Evolutionary conservation across 2,797 vertebrate genomes (phyloP).

Genomic region (Caiman crocodilus): DNA sequence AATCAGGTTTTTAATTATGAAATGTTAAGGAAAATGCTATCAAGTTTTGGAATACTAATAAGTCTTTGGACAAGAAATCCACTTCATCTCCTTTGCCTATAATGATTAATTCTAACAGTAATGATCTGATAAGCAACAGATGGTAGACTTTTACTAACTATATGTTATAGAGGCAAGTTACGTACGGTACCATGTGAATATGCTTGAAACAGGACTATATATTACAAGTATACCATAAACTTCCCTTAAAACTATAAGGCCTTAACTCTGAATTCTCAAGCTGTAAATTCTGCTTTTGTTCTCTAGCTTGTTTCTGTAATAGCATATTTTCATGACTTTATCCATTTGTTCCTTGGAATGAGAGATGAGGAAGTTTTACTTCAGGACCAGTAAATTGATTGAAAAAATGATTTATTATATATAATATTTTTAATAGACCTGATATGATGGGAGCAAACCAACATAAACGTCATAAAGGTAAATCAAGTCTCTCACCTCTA

Average conservation of each 20-base stretch:
- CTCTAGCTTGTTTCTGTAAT: neutral
- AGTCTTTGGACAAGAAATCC: neutral
- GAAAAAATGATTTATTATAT: neutral
- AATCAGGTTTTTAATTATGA: neutral
- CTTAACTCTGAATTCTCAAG: neutral
- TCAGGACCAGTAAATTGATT: neutral
- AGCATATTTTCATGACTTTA: neutral
- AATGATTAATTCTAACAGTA: constrained; percentile 1
- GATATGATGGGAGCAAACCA: neutral
- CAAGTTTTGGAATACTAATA: neutral
- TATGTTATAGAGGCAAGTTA: constrained; percentile 24
- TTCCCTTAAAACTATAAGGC: neutral
- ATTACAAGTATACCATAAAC: neutral
- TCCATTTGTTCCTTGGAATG: neutral
- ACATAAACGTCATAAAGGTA: neutral
- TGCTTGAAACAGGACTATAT: neutral
- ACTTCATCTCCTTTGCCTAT: neutral
- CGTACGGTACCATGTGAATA: neutral
- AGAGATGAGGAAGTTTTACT: neutral
- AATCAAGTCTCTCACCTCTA: accelerated
- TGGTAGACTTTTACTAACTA: constrained; percentile 36
- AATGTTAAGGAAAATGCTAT: neutral
- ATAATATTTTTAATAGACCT: neutral
- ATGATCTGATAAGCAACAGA: constrained; percentile 31
- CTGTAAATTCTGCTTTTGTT: neutral